A percentile compares a stretch with the other conserved stretches of the same genome.
phyloP scores from a whole-genome alignment of 2,113 vertebrate species.

The Ptilorrhoa leucosticta region DNA sequence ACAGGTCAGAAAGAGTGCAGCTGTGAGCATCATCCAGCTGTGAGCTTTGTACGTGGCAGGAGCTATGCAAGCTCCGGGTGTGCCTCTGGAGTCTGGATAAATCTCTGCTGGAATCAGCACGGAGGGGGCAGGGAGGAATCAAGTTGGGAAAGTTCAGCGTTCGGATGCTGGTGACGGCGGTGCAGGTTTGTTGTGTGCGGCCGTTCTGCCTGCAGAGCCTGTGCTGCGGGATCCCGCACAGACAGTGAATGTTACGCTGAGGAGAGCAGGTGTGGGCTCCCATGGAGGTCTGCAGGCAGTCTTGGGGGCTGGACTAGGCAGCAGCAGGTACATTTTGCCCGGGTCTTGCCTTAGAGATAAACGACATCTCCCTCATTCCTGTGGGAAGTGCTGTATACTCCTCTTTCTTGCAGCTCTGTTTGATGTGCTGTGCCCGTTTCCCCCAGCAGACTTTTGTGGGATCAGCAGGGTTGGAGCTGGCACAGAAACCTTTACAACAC shows the following conservation, averaged over 20 bases:
- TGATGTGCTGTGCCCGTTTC: background rate
- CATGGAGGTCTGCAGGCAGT: background rate
- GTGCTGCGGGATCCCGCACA: fast-evolving
- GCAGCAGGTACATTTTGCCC: background rate
- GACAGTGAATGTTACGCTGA: fast-evolving
- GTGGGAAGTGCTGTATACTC: background rate
- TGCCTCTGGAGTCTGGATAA: background rate
- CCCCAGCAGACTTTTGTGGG: background rate
- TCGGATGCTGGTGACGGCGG: fast-evolving
- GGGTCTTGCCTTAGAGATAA: background rate
- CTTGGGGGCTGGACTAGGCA: background rate
- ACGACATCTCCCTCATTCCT: background rate
- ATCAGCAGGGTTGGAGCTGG: background rate
- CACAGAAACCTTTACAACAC: background rate
- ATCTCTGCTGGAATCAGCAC: background rate
- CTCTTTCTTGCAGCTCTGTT: background rate
- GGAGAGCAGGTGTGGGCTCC: background rate
- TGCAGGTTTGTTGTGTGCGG: fast-evolving
- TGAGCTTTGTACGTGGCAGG: background rate
- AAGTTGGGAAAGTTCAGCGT: background rate
- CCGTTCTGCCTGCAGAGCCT: fast-evolving
- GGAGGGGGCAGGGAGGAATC: background rate
- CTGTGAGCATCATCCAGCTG: background rate
- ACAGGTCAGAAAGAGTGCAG: background rate
- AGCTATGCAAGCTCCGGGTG: background rate